Percentiles rank a stretch among this genome's conserved stretches.
phyloP scores from a whole-genome alignment of 2,113 vertebrate species.

The Paramormyrops kingsleyae region DNA sequence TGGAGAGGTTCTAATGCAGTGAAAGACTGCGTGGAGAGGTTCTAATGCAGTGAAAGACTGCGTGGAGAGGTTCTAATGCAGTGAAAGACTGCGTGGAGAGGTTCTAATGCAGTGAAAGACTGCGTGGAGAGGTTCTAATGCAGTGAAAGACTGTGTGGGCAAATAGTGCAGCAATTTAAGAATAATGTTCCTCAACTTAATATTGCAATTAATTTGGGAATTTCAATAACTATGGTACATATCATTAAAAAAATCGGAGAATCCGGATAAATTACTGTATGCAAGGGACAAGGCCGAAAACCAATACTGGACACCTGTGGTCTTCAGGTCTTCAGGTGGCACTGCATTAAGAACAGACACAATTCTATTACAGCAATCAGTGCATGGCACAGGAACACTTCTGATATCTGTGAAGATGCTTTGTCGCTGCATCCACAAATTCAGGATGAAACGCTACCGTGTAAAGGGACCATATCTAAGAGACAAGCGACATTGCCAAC shows the following conservation, averaged over 20 bases:
- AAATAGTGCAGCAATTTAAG: background rate
- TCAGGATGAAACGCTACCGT: background rate
- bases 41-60: background rate
- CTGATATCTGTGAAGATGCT: background rate
- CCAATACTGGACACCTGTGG: background rate
- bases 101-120: no score
- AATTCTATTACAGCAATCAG: background rate
- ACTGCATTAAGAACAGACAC: background rate
- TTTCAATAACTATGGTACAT: background rate
- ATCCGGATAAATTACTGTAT: no score
- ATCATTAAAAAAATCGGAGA: no score
- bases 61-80: no score
- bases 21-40: no score
- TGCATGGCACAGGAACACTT: background rate
- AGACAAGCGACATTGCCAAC: background rate
- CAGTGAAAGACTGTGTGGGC: background rate
- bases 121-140: no score
- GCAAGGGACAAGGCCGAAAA: background rate
- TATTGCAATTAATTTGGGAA: background rate
- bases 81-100: no score
- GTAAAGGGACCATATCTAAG: background rate
- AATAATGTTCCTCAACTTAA: background rate
- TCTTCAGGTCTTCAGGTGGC: background rate
- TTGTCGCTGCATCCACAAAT: background rate
- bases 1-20: no score